Evolutionary conservation across 2,797 vertebrate genomes (phyloP), one percentile per base, ranked within the genome.

Genomic region (Pipistrellus nathusii): DNA sequence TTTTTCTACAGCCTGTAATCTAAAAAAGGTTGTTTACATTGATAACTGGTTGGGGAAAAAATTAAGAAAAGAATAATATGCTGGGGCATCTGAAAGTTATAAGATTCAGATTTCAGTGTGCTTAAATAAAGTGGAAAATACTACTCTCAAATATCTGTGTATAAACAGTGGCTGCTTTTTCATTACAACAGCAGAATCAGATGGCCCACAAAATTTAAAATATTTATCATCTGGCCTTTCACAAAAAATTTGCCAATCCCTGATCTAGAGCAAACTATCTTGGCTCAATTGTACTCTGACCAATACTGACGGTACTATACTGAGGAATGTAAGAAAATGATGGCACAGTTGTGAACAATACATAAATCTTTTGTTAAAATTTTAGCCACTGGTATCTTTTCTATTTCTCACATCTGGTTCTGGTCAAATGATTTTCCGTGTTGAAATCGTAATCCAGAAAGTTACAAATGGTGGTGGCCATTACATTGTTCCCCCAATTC

Each of bases 51-150:
- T 69, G 48, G 32, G 23, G 88, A 85, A 44, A 86, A 86, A 69
- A 59, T 15, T 10, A 71, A 75, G 85, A 66, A 32, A 69, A 85
- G 2, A 72, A 81, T 46, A 90, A 64, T 84, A 73, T 75, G 73
- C 85, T 86, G 17, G 88, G 55, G 85, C 38, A 64, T 62, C 11
- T 87, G 51, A 75, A 92, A 71, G 80, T 82, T 68, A 66, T 55
- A 41, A 89, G 83, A 90, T 87, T 95, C 87, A 85, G n/a, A 91
- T 87, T 77, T 92, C n/a, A 59, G 5, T 27, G 35, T 68, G 10
- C 55, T 81, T 93, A 72, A 94, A 81, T 78, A 48, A 77, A 76
- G 13, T 66, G 13, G 23, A 75, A 59, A 18, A 59, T 41, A 89
- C 17, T 17, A 30, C 21, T 76, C 75, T 5, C 8, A 32, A 27